Evolutionary conservation across 2,113 vertebrate species (phyloP).

Genomic region (Mus pahari): DNA sequence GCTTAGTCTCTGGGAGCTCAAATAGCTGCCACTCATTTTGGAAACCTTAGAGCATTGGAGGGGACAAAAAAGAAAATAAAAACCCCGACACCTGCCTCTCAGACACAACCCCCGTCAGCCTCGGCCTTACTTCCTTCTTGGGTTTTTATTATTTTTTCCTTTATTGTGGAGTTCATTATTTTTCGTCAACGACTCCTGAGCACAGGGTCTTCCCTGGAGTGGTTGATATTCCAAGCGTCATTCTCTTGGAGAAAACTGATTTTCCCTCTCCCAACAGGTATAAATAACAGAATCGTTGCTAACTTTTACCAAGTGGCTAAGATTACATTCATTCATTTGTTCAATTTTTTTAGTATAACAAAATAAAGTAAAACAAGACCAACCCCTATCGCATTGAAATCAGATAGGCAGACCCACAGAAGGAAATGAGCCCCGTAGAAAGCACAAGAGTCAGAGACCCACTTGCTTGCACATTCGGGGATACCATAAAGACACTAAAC

Average conservation of each 20-base stretch:
- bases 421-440: not conserved
- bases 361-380: not conserved
- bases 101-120: not conserved
- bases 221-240: not conserved
- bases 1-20: too few species aligned
- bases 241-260: not conserved
- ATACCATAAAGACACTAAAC: not conserved
- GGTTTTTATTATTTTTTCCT: not conserved
- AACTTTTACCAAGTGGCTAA: not conserved
- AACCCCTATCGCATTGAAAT: not conserved
- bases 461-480: not conserved
- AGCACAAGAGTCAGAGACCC: not conserved
- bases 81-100: not conserved
- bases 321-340: not conserved
- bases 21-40: not conserved
- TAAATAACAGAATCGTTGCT: not conserved
- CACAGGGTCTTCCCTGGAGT: not conserved
- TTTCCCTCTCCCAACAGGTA: not conserved
- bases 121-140: not conserved
- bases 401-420: not conserved
- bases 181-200: not conserved
- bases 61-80: slow-evolving; percentile 39
- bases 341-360: not conserved
- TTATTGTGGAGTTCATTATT: not conserved
- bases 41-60: slow-evolving; percentile 23